A percentile compares a stretch with the other conserved stretches of the same genome.
Evolutionary conservation across 2,797 vertebrate genomes (phyloP).

Genomic region (Brachyrhaphis roseni): DNA sequence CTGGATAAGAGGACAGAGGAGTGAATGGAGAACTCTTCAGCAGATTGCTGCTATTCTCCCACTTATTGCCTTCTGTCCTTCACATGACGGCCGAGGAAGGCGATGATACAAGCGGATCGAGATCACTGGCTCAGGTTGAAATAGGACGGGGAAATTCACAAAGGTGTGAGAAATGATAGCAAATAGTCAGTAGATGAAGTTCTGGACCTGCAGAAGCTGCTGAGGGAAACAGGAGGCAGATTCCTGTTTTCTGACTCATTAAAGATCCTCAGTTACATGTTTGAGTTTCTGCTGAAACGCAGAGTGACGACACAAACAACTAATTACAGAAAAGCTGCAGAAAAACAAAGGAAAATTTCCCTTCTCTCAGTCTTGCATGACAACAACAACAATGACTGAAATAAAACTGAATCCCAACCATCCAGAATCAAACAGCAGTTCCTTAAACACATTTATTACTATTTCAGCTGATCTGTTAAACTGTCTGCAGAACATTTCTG

Average conservation of each 20-base stretch:
- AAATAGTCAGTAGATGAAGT: neutral
- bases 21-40: slow-evolving; percentile 88
- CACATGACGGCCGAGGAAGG: slow-evolving; percentile 88
- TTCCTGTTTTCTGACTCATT: slow-evolving; percentile 49
- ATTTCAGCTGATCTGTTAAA: slow-evolving; percentile 9
- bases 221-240: neutral
- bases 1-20: slow-evolving; percentile 93
- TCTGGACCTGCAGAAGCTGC: neutral
- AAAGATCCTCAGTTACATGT: slow-evolving; percentile 56
- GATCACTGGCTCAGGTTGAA: slow-evolving; percentile 43
- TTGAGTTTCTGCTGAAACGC: slow-evolving; percentile 54
- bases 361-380: slow-evolving; percentile 44
- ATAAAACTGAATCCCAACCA: slow-evolving; percentile 69
- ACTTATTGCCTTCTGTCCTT: slow-evolving; percentile 95
- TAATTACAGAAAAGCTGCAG: slow-evolving; percentile 39
- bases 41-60: slow-evolving; percentile 91
- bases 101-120: slow-evolving; percentile 68
- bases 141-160: neutral
- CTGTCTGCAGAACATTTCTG: slow-evolving; percentile 33
- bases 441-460: slow-evolving; percentile 18
- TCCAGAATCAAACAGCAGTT: slow-evolving; percentile 20
- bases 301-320: slow-evolving; percentile 43
- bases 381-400: slow-evolving; percentile 55
- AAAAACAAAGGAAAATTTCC: slow-evolving; percentile 43
- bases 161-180: neutral